These are phyloP conservation scores for Phalacrocorax brasilianus DNA, from an alignment of 2,113 vertebrate genomes.

Conservation along the genomic window DNA sequence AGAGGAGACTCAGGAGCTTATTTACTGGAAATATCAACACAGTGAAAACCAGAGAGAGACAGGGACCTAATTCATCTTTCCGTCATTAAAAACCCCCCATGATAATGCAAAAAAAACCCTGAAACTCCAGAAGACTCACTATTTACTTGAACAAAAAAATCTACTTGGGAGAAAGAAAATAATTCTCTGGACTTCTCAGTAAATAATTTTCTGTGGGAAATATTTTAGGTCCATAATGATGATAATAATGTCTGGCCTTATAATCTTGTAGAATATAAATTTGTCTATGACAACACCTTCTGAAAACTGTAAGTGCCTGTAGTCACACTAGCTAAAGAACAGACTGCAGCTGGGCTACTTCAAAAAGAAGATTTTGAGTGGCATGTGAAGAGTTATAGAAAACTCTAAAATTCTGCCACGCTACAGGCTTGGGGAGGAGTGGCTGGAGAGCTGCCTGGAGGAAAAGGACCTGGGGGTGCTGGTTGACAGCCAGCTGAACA, in stretches of 20 bases:
- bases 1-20: neutral
- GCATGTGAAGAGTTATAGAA: neutral
- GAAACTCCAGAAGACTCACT: neutral
- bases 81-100: neutral
- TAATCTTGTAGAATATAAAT: neutral
- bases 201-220: neutral
- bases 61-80: neutral
- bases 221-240: neutral
- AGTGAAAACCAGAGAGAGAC: neutral
- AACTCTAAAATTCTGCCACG: too few relatives aligned
- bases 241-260: neutral
- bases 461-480: too few relatives aligned
- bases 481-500: too few relatives aligned
- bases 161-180: neutral
- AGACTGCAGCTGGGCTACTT: neutral
- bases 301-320: neutral
- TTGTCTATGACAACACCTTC: neutral
- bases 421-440: too few relatives aligned
- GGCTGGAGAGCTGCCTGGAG: too few relatives aligned
- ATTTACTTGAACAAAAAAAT: neutral
- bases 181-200: neutral
- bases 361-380: neutral
- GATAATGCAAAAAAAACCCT: neutral
- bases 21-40: neutral
- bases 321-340: neutral